phyloP scores from a whole-genome alignment of 2,797 vertebrate species.

The Trichosurus vulpecula region DNA sequence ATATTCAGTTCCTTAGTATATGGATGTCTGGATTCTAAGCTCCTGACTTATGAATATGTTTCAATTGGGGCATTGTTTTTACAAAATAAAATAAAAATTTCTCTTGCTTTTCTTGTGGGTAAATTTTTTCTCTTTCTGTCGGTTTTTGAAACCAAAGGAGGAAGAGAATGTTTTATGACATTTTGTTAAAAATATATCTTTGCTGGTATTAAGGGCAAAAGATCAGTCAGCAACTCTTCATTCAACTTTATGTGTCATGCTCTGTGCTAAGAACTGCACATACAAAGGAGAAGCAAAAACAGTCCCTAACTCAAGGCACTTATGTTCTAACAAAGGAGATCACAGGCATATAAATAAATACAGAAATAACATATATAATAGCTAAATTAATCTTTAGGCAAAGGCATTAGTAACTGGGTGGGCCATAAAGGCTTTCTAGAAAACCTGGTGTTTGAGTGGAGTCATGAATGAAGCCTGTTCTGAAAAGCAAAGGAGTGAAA shows the following conservation, averaged over 20 bases:
- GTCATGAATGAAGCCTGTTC: neutral
- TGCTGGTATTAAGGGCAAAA: neutral
- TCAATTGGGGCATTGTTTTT: neutral
- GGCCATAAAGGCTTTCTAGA: neutral
- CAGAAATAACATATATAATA: neutral
- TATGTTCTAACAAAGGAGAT: neutral
- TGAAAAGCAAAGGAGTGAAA: neutral
- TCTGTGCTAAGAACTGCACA: neutral
- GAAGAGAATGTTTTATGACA: neutral
- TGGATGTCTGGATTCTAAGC: neutral
- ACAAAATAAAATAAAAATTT: neutral
- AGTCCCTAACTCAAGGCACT: neutral
- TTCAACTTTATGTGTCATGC: neutral
- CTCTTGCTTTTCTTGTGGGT: neutral
- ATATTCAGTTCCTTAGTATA: neutral
- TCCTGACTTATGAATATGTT: neutral
- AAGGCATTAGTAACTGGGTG: neutral
- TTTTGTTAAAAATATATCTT: neutral
- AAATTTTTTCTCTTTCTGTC: neutral
- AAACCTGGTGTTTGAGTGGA: neutral
- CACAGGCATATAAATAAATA: neutral
- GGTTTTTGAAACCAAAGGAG: neutral
- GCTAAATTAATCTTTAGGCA: neutral
- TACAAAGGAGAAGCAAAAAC: neutral
- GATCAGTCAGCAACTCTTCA: neutral